phyloP scores from a whole-genome alignment of 2,797 vertebrate species.

The Oceanodroma leucorhoa region DNA sequence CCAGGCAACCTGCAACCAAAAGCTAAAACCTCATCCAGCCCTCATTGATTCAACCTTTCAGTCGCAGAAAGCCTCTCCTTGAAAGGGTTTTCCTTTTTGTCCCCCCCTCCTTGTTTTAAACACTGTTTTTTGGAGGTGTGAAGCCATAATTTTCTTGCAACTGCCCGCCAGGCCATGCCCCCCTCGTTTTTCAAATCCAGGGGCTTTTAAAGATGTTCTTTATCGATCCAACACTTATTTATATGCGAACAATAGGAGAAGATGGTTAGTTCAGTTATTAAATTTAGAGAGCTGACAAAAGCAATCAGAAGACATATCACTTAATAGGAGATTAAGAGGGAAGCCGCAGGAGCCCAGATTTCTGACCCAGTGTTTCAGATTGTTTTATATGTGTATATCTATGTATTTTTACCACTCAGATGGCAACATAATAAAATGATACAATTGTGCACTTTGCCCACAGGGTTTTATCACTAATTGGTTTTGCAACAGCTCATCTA shows the following conservation, averaged over 20 bases:
- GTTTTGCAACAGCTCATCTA: slow-evolving; percentile 32
- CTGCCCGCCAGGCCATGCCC: not conserved
- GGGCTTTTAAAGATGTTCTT: slow-evolving; percentile 4
- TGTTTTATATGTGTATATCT: not conserved
- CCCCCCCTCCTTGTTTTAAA: not conserved
- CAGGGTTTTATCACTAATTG: slow-evolving; percentile 63
- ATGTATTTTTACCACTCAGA: slow-evolving; percentile 35
- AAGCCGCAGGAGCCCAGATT: not conserved
- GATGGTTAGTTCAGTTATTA: slow-evolving; percentile 53
- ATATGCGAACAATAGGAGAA: slow-evolving; percentile 23
- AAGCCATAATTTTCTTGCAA: not conserved
- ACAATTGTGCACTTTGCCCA: slow-evolving; percentile 30
- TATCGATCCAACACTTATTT: slow-evolving; percentile 45
- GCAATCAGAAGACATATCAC: slow-evolving; percentile 61
- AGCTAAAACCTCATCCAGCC: not conserved
- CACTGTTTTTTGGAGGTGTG: not conserved
- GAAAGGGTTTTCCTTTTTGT: not conserved
- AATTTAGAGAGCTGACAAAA: slow-evolving; percentile 65
- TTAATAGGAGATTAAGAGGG: slow-evolving; percentile 66
- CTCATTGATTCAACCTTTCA: not conserved
- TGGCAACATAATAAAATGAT: slow-evolving; percentile 37
- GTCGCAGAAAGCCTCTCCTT: not conserved
- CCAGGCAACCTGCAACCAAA: not conserved
- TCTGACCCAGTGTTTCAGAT: slow-evolving; percentile 42
- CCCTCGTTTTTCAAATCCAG: not conserved